Percentiles rank a stretch among this genome's conserved stretches.
These are phyloP conservation scores for Scolopax rusticola DNA, from an alignment of 2,797 vertebrate species.

Conservation along the genomic window DNA sequence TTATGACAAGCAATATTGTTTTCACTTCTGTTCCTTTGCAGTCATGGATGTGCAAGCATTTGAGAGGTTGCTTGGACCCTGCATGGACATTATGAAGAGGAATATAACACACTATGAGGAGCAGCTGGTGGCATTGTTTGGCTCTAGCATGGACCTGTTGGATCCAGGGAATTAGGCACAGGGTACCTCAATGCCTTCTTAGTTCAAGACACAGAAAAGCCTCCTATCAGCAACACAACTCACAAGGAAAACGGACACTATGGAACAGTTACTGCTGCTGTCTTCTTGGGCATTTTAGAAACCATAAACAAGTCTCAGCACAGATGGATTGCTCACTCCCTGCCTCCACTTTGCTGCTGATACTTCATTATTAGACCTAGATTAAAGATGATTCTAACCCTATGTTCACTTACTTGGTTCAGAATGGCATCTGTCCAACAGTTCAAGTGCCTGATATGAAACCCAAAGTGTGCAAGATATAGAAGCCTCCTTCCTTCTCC, in stretches of 20 bases:
- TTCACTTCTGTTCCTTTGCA: slow-evolving; percentile 71
- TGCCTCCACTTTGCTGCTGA: slow-evolving; percentile 83
- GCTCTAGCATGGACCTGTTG: slow-evolving; percentile 97
- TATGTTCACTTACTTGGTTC: slow-evolving; percentile 78
- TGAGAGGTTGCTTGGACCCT: slow-evolving; percentile 96
- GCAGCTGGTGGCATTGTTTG: slow-evolving; percentile 98
- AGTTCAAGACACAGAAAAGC: slow-evolving; percentile 80
- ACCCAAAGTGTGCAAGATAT: slow-evolving; percentile 76
- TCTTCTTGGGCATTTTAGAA: slow-evolving; percentile 82
- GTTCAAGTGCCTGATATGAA: slow-evolving; percentile 83
- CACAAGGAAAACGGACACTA: slow-evolving; percentile 77
- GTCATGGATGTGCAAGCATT: slow-evolving; percentile 99
- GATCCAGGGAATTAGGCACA: slow-evolving; percentile 86
- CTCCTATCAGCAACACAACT: slow-evolving; percentile 82
- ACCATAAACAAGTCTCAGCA: slow-evolving; percentile 79
- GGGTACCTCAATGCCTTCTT: slow-evolving; percentile 77
- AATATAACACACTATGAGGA: slow-evolving; percentile 98
- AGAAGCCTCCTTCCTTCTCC: slow-evolving; percentile 68
- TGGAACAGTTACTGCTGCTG: slow-evolving; percentile 75
- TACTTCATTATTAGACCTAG: slow-evolving; percentile 80
- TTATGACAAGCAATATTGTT: not conserved
- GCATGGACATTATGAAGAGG: slow-evolving; percentile 99
- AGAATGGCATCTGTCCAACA: slow-evolving; percentile 81
- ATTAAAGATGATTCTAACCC: slow-evolving; percentile 77
- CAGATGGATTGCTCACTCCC: slow-evolving; percentile 75